Evolutionary conservation across 2,888 invertebrate species (phyloP).

Genomic region (Drosophila seclusa): DNA sequence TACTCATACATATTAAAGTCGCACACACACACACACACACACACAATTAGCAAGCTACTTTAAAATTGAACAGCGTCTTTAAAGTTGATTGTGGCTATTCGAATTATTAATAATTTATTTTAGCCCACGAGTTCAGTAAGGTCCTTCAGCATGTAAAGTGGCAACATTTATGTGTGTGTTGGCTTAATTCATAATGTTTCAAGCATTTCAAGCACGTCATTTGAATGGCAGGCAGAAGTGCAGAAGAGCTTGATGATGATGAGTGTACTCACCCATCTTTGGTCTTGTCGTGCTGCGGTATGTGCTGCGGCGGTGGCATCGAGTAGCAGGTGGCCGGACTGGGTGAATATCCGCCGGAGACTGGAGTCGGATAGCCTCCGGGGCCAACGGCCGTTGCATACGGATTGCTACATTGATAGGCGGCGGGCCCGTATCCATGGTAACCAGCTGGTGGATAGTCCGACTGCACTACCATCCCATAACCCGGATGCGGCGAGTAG

Average conservation of each 20-base stretch:
- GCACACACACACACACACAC: constrained; percentile 20
- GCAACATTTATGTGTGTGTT: background rate
- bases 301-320: constrained; percentile 94
- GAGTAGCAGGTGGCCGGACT: constrained; percentile 90
- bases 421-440: constrained; percentile 89
- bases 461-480: constrained; percentile 91
- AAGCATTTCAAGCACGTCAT: background rate
- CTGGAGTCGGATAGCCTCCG: constrained; percentile 89
- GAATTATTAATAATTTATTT: background rate
- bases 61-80: background rate
- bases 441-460: constrained; percentile 92
- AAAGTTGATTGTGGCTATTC: background rate
- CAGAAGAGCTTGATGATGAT: background rate
- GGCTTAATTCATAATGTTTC: background rate
- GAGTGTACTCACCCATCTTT: constrained; percentile 84
- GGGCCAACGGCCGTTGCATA: constrained; percentile 85
- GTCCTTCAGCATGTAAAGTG: background rate
- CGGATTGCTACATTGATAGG: constrained; percentile 86
- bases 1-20: constrained; percentile 71
- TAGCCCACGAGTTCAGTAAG: background rate
- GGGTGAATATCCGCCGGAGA: constrained; percentile 90
- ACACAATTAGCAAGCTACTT: constrained; percentile 4
- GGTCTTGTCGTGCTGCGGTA: constrained; percentile 91
- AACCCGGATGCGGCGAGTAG: constrained; percentile 94
- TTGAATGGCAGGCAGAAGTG: background rate